Base-by-base conservation (phyloP, 1,140 invertebrate genomes). In the Himalopsyche phryganea region DNA sequence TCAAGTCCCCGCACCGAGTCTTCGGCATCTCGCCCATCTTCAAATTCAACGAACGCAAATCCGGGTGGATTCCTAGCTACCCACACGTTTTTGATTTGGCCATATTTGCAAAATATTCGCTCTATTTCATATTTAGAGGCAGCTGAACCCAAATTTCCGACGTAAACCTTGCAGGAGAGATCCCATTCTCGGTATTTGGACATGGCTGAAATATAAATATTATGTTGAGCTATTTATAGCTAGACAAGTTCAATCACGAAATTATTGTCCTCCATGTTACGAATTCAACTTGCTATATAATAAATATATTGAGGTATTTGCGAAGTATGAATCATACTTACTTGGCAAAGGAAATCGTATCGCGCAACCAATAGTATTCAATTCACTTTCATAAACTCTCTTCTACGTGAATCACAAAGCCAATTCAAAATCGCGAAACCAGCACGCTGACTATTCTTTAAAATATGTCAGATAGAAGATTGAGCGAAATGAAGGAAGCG, bases 1-100 rank as follows among this genome's bases (percentile, higher is more conserved):
- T 98, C 95, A 55, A 98, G 77, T 44, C 87, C 93, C 67, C 91
- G 80, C n/a, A 96, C 93, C 48, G 96, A 92, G 80, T 99, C 96
- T 76, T 98, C 94, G 11, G 96, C 96, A 79, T 99, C 97, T 61
- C 96, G 82, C 5, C 91, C 85, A 74, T 98, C 96, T 78, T 98
- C 96, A 80, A 94, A 99, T 79, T 99, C 97, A 14, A 99, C 90
- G 80, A 98, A 98, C 7, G 95, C 96, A 80, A 98, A 98, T 6
- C 96, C 91, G 9, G 92, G 92, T 32, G 92, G 92, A 74, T 94
- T 94, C 69, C 91, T 78, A 0, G 96, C 95, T 14, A 99, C 95
- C 96, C 96, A 98, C 9, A 98, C 94, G 80, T 96, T 98, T 69
- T 91, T 85, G 57, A 98, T 80, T 20, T 91, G 90, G 1, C 96